Evolutionary conservation across 2,797 vertebrate genomes (phyloP).

Genomic region (Chromobotia macracanthus): DNA sequence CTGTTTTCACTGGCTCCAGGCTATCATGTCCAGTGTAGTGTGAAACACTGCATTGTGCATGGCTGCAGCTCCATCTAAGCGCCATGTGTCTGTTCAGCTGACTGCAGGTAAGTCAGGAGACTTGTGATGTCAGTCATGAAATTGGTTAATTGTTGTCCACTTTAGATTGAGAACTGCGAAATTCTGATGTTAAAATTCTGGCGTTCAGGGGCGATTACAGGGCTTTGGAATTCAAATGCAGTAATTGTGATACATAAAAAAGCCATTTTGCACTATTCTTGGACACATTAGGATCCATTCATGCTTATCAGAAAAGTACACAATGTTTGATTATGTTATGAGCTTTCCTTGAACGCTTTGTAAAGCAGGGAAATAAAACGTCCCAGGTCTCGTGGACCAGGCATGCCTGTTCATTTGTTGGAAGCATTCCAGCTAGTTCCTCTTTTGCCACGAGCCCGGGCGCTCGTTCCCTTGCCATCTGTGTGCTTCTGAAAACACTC

Average conservation of each 20-base stretch:
- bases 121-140: slow-evolving; percentile 5
- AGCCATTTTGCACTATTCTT: neutral
- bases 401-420: slow-evolving; percentile 44
- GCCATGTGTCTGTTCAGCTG: slow-evolving; percentile 38
- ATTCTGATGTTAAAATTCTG: neutral
- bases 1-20: slow-evolving; percentile 63
- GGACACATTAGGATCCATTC: neutral
- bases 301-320: neutral
- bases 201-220: neutral
- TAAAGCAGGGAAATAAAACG: neutral
- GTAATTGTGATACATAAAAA: neutral
- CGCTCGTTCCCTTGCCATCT: slow-evolving; percentile 66
- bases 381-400: slow-evolving; percentile 9
- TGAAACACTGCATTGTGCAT: slow-evolving; percentile 59
- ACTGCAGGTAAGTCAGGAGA: slow-evolving; percentile 26
- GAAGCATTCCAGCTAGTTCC: slow-evolving; percentile 53
- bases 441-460: slow-evolving; percentile 57
- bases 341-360: neutral
- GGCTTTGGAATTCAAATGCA: neutral
- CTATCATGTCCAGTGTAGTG: slow-evolving; percentile 64
- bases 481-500: slow-evolving; percentile 59
- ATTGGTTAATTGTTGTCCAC: slow-evolving; percentile 22
- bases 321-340: neutral
- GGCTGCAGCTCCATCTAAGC: slow-evolving; percentile 61
- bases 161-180: neutral